phyloP scores from a whole-genome alignment of 2,888 invertebrate species.

The Onchidella celtica region DNA sequence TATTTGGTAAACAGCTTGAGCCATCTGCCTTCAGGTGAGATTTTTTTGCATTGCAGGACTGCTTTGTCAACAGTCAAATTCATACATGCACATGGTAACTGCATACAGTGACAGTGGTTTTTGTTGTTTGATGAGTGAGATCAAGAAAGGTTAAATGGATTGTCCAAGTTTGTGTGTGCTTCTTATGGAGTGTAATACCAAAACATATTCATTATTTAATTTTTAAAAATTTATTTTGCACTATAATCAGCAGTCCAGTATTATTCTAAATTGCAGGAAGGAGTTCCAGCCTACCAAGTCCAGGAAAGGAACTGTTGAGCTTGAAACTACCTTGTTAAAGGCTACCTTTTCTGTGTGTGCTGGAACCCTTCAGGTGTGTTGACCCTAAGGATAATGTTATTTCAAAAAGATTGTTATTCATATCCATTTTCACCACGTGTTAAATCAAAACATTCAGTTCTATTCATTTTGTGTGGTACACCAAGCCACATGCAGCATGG shows the following conservation, averaged over 20 bases:
- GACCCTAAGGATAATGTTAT: background rate
- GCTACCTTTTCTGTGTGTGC: constrained; percentile 66
- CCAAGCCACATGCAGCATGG: too few relatives aligned
- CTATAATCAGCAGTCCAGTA: background rate
- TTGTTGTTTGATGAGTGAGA: background rate
- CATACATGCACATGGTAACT: background rate
- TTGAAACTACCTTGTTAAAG: constrained; percentile 61
- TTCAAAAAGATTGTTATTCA: background rate
- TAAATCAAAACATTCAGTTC: too few relatives aligned
- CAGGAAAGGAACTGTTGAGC: constrained; percentile 44
- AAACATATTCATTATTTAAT: background rate
- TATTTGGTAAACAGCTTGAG: constrained; percentile 42
- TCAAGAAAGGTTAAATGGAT: background rate
- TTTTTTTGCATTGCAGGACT: background rate
- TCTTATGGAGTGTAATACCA: background rate
- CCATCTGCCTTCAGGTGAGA: constrained; percentile 14
- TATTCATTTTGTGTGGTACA: too few relatives aligned
- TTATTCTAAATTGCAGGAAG: too few relatives aligned
- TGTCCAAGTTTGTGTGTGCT: background rate
- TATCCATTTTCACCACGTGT: too few relatives aligned
- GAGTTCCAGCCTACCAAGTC: constrained; percentile 29
- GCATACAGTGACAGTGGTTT: background rate
- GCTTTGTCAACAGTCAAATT: background rate
- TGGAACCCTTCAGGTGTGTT: constrained; percentile 74
- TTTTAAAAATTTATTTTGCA: background rate